Conservation (phyloP, 2,113 vertebrate species). For the Stegastes partitus region DNA sequence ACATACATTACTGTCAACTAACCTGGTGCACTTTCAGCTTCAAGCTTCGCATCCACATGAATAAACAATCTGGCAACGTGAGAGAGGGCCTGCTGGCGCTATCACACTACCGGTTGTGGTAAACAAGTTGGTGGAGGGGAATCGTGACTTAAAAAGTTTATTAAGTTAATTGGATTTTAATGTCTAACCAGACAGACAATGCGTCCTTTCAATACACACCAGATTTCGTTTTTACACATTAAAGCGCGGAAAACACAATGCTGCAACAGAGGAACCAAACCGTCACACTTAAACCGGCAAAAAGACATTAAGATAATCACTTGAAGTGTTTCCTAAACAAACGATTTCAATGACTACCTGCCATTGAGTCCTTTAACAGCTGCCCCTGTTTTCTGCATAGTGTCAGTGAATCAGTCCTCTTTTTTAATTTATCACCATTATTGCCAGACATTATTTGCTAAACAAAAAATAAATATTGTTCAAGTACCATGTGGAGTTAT, state of each 20-base stretch:
- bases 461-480: not conserved
- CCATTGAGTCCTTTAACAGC: not conserved
- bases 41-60: slow-evolving; percentile 40
- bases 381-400: no score
- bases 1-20: slow-evolving; percentile 68
- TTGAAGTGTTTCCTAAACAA: slow-evolving; percentile 25
- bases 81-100: slow-evolving; percentile 19
- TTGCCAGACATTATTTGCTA: no score
- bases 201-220: not conserved
- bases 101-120: slow-evolving; percentile 1
- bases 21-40: slow-evolving; percentile 30
- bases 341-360: not conserved
- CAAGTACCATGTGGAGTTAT: no score
- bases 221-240: slow-evolving; percentile 12
- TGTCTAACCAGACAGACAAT: slow-evolving; percentile 12
- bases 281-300: not conserved
- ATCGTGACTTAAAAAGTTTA: slow-evolving; percentile 25
- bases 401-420: no score
- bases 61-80: slow-evolving; percentile 32
- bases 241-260: no score
- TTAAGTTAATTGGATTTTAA: slow-evolving; percentile 30
- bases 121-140: slow-evolving; percentile 15
- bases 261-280: slow-evolving; percentile 16
- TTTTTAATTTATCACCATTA: no score
- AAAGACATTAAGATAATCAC: no score